phyloP scores from a whole-genome alignment of 2,888 invertebrate genomes.

The Litoditis marina region DNA sequence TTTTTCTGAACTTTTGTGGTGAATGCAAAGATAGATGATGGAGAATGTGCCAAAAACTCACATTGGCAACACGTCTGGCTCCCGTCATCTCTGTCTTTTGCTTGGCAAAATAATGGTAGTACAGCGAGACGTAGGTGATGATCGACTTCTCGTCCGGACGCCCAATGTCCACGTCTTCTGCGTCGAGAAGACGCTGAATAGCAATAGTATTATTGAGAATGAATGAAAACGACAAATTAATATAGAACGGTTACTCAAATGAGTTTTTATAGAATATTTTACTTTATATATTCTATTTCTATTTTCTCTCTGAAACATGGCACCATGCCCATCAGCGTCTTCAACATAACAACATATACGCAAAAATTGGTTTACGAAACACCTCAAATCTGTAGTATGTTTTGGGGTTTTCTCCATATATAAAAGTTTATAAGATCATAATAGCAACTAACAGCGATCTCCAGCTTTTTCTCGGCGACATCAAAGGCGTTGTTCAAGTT shows the following conservation, averaged over 20 bases:
- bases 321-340: too few relatives aligned
- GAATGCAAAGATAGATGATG: too few relatives aligned
- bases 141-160: constrained; percentile 80
- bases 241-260: too few relatives aligned
- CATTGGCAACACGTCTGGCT: constrained; percentile 92
- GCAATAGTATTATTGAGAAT: background rate
- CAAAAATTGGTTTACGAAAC: too few relatives aligned
- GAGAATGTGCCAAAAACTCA: constrained; percentile 66
- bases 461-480: constrained; percentile 84
- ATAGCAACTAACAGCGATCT: constrained; percentile 71
- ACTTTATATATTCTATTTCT: too few relatives aligned
- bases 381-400: too few relatives aligned
- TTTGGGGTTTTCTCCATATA: background rate
- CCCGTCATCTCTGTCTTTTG: constrained; percentile 99
- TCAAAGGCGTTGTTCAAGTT: constrained; percentile 97
- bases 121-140: constrained; percentile 96
- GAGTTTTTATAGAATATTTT: too few relatives aligned
- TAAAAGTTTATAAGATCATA: background rate
- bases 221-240: too few relatives aligned
- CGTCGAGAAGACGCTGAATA: constrained; percentile 73
- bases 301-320: too few relatives aligned
- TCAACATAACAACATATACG: too few relatives aligned
- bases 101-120: constrained; percentile 96
- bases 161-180: constrained; percentile 90
- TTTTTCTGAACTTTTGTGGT: too few relatives aligned